Conservation (phyloP, 2,888 invertebrate genomes). For the Scaptomyza tumidula region DNA sequence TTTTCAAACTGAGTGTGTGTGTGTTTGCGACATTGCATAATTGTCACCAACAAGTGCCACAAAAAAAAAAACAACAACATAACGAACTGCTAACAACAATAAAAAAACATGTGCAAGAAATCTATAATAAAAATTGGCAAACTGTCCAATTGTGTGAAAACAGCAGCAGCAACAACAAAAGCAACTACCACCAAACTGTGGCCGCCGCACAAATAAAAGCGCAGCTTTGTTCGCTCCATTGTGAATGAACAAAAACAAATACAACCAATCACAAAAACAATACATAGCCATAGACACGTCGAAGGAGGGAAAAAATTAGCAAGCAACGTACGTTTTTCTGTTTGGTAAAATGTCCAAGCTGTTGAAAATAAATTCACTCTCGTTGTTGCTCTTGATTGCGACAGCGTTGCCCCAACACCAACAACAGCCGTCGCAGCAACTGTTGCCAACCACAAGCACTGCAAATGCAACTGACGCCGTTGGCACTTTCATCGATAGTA, state of each 20-base stretch:
- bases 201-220: conserved; percentile 45
- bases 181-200: conserved; percentile 27
- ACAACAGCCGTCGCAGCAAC: conserved; percentile 46
- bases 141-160: conserved; percentile 63
- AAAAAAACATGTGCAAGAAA: conserved; percentile 62
- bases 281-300: conserved; percentile 16
- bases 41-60: conserved; percentile 12
- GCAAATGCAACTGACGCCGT: conserved; percentile 58
- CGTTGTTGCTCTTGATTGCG: conserved; percentile 63
- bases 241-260: conserved; percentile 27
- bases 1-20: conserved; percentile 22
- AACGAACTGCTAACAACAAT: conserved; percentile 45
- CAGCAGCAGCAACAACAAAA: conserved; percentile 37
- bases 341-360: conserved; percentile 60
- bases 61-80: conserved; percentile 19
- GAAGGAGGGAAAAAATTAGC: conserved; percentile 40
- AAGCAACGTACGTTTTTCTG: conserved; percentile 29
- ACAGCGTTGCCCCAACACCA: conserved; percentile 47
- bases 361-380: conserved; percentile 71
- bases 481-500: conserved; percentile 71
- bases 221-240: conserved; percentile 52
- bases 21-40: conserved; percentile 56
- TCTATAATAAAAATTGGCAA: conserved; percentile 62
- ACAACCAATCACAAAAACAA: conserved; percentile 23
- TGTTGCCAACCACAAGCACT: conserved; percentile 40